Evolutionary conservation across 2,888 invertebrate species (phyloP).

Genomic region (Cremastinae sp.): DNA sequence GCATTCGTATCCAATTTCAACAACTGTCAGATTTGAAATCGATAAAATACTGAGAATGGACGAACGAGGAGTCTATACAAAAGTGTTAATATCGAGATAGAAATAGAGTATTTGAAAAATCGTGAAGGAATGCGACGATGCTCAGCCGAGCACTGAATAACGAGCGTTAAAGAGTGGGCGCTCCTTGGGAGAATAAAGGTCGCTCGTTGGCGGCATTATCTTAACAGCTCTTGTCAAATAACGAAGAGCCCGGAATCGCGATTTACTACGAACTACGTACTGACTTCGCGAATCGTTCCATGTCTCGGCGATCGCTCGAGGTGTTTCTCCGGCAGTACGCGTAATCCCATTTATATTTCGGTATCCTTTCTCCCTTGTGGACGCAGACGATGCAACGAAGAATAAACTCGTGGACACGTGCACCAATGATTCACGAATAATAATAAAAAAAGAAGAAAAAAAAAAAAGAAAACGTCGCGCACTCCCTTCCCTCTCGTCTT

Average conservation of each 20-base stretch:
- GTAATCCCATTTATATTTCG: constrained; percentile 65
- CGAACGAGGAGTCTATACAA: too few relatives aligned
- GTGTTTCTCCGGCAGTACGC: constrained; percentile 56
- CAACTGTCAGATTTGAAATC: too few relatives aligned
- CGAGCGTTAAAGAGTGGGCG: constrained; percentile 15
- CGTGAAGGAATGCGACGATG: constrained; percentile 43
- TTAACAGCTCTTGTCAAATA: constrained; percentile 8
- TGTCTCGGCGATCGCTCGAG: constrained; percentile 58
- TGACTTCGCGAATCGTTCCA: constrained; percentile 65
- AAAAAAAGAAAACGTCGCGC: too few relatives aligned
- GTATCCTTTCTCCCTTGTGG: constrained; percentile 50
- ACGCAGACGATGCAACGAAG: not conserved
- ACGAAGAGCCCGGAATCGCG: constrained; percentile 10
- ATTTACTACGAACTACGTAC: constrained; percentile 62
- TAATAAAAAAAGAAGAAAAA: too few relatives aligned
- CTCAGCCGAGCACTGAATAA: too few relatives aligned
- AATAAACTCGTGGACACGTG: constrained; percentile 19
- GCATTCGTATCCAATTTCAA: too few relatives aligned
- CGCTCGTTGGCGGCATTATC: not conserved
- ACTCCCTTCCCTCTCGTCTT: constrained; percentile 17
- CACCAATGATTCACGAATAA: constrained; percentile 44
- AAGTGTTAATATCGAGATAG: too few relatives aligned
- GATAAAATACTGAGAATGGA: too few relatives aligned
- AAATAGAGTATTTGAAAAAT: too few relatives aligned
- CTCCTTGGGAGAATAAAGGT: constrained; percentile 28